Evolutionary conservation across 2,797 vertebrate species (phyloP).

Genomic region (Hydrophis major): DNA sequence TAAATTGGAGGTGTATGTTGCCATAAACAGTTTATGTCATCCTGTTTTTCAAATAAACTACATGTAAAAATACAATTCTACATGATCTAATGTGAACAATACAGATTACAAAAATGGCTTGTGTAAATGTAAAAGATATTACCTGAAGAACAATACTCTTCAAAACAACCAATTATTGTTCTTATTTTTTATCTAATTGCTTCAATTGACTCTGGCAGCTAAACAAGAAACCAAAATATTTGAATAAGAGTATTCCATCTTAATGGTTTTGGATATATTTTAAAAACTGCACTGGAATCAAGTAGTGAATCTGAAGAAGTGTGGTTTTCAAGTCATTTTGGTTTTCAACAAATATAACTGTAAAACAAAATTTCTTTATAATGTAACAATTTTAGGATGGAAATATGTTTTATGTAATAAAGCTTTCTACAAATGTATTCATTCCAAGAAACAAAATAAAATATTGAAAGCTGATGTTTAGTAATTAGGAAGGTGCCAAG

Average conservation of each 20-base stretch:
- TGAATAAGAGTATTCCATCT: constrained; percentile 44
- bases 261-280: constrained; percentile 53
- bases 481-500: constrained; percentile 39
- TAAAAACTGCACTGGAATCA: constrained; percentile 54
- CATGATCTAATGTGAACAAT: not conserved
- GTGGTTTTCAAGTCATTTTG: constrained; percentile 58
- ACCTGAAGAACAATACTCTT: constrained; percentile 42
- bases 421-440: constrained; percentile 25
- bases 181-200: constrained; percentile 43
- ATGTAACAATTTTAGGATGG: not conserved
- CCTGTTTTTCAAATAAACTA: not conserved
- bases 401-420: constrained; percentile 14
- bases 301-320: constrained; percentile 53
- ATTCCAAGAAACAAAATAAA: not conserved
- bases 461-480: constrained; percentile 35
- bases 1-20: not conserved
- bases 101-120: constrained; percentile 23
- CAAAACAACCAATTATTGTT: constrained; percentile 46
- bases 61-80: not conserved
- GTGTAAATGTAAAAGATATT: constrained; percentile 43
- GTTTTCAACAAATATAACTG: constrained; percentile 53
- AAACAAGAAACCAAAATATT: not conserved
- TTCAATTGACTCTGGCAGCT: constrained; percentile 55
- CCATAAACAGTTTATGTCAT: not conserved
- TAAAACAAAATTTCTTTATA: constrained; percentile 54